Conservation (phyloP, 2,113 vertebrate genomes). For the Bombycilla garrulus region DNA sequence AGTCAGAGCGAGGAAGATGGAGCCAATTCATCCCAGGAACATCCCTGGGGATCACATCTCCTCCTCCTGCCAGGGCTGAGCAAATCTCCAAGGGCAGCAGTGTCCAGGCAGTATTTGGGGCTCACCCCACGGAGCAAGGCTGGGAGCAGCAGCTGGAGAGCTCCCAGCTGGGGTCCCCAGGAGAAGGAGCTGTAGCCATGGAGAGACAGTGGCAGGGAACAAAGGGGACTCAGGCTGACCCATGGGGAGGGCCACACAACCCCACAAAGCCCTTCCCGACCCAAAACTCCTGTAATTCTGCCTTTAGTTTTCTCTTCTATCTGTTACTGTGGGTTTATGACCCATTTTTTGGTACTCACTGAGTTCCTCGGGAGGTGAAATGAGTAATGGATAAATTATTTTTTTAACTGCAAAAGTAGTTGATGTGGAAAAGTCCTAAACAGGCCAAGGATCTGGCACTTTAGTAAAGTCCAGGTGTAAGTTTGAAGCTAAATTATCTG, state of each 20-base stretch:
- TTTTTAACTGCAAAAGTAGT: not conserved
- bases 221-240: not conserved
- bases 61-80: not conserved
- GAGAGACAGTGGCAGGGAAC: not conserved
- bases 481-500: not conserved
- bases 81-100: not conserved
- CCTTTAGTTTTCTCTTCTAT: not conserved
- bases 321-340: not conserved
- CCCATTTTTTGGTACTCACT: not conserved
- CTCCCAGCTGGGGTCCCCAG: not conserved
- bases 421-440: not conserved
- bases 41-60: accelerated
- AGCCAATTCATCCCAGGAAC: not conserved
- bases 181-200: not conserved
- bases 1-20: not conserved
- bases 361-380: not conserved
- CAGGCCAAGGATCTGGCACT: not conserved
- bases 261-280: not conserved
- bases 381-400: not conserved
- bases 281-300: not conserved
- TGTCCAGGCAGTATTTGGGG: not conserved
- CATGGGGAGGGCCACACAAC: not conserved
- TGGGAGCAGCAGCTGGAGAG: not conserved
- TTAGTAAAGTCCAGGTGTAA: not conserved
- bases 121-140: not conserved